phyloP scores from a whole-genome alignment of 2,797 vertebrate species.

The Scleropages formosus region DNA sequence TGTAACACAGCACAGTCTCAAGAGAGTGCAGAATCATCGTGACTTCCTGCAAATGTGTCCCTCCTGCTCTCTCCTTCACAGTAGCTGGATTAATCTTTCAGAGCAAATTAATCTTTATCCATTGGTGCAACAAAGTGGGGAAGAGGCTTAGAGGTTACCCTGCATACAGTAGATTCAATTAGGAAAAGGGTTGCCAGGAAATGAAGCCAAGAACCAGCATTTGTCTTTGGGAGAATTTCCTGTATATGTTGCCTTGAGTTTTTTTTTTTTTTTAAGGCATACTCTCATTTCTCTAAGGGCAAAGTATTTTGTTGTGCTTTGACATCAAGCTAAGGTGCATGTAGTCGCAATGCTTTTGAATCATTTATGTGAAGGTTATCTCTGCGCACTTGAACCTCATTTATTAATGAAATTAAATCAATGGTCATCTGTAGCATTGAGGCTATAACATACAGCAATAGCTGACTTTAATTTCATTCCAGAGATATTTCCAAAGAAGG shows the following conservation, averaged over 20 bases:
- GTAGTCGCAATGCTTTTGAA: too few species aligned
- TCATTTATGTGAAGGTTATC: too few species aligned
- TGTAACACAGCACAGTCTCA: conserved; percentile 4
- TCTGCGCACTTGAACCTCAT: too few species aligned
- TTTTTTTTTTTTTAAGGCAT: not conserved
- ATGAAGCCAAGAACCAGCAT: not conserved
- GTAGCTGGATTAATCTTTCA: conserved; percentile 18
- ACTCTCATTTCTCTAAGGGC: not conserved
- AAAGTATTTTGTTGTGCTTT: not conserved
- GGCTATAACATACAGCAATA: too few species aligned
- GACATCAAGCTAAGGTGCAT: too few species aligned
- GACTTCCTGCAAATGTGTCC: not conserved
- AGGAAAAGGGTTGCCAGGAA: not conserved
- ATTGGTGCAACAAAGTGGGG: conserved; percentile 14
- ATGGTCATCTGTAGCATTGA: too few species aligned
- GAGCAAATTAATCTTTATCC: conserved; percentile 25
- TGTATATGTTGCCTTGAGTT: not conserved
- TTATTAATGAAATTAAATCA: too few species aligned
- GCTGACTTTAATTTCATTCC: too few species aligned
- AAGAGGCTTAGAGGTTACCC: conserved; percentile 23
- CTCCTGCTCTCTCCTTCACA: conserved; percentile 17
- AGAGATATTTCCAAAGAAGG: too few species aligned
- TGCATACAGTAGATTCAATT: conserved; percentile 14
- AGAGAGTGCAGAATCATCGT: not conserved
- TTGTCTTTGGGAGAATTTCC: not conserved